These are phyloP conservation scores for Macrosiphum euphorbiae DNA, from an alignment of 2,888 invertebrate species.

Conservation along the genomic window DNA sequence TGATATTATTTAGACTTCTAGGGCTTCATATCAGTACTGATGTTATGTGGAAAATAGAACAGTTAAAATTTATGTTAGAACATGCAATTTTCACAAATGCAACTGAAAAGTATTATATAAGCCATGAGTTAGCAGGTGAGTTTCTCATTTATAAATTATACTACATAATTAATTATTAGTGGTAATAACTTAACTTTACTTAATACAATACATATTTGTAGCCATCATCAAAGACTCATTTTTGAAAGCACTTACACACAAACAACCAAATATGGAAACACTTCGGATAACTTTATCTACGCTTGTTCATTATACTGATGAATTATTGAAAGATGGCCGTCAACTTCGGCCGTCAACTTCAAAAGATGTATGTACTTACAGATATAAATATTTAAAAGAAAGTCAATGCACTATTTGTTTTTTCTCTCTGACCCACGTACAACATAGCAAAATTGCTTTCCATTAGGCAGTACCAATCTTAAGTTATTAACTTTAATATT, in stretches of 20 bases:
- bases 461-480: neutral
- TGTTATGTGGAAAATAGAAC: conserved; percentile 65
- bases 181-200: neutral
- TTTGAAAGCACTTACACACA: conserved; percentile 65
- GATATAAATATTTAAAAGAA: neutral
- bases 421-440: neutral
- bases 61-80: conserved; percentile 65
- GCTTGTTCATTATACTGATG: conserved; percentile 61
- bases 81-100: conserved; percentile 56
- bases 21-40: conserved; percentile 63
- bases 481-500: neutral
- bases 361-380: conserved; percentile 53
- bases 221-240: conserved; percentile 61
- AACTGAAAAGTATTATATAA: conserved; percentile 62
- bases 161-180: neutral
- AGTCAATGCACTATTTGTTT: neutral
- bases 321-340: conserved; percentile 40
- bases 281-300: conserved; percentile 63
- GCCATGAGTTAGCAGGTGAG: conserved; percentile 64
- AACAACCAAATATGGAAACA: conserved; percentile 65
- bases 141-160: neutral
- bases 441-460: neutral
- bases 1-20: conserved; percentile 52
- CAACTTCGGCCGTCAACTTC: conserved; percentile 53
- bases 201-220: neutral